Base-by-base conservation (phyloP, 2,797 vertebrate species). In the Otolemur crassicaudatus region DNA sequence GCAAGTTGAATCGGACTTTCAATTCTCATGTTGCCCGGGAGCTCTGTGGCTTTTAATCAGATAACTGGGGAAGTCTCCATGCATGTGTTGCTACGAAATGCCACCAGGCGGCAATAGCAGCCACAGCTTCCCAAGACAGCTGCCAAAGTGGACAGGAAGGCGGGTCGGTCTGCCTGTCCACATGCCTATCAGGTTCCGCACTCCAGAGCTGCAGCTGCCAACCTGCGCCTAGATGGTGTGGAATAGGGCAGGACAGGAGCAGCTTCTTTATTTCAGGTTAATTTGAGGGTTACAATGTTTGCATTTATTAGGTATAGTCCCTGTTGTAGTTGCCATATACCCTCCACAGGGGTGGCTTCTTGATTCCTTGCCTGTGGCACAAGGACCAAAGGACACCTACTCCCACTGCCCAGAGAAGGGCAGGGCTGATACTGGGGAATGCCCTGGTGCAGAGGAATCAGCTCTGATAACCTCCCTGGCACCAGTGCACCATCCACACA, bases 51-150 rank as follows among this genome's bases (percentile, higher is more conserved):
- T 34, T 72, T 43, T 4, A 16, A 69, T 1, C 43, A n/a, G 22
- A 29, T 17, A 40, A 40, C 0, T 19, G 31, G 4, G 0, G 0
- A 37, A 5, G 31, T 60, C 46, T 73, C 63, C 9, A 20, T 14
- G 69, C 70, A 43, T 80, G 90, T 14, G 72, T 79, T 96, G 91
- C 87, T 70, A 29, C 0, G 0, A 69, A 29, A 0, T 2, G 0
- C 95, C 95, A 96, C 92, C 84, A 96, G 95, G 69, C 87, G 94
- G 94, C 84, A 97, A 58, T 13, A 97, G 96, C 90, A 96, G 94
- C 97, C 93, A 90, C 70, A 7, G 87, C 61, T 7, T 98, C 90
- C 17, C 58, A 73, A 0, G 0, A 70, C 46, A 5, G 14, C 6
- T 0, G 40, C 61, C 5, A 25, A 1, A 23, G 46, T n/a, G 3